phyloP scores from a whole-genome alignment of 2,113 vertebrate species.

The Brevimyrus niger region DNA sequence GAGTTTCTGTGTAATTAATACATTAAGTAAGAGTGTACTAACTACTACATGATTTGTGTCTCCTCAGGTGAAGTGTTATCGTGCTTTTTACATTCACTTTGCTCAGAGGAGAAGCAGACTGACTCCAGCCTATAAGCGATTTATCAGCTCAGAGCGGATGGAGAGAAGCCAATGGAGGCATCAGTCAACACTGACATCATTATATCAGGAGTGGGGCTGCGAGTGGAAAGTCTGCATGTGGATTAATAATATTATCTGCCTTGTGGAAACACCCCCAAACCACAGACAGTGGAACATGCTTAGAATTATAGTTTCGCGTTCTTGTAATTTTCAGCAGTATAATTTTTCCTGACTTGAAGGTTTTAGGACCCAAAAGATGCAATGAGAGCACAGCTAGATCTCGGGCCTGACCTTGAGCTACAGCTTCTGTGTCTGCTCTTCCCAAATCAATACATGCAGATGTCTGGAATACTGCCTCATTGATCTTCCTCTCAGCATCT shows the following conservation, averaged over 20 bases:
- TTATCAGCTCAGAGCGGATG: not conserved
- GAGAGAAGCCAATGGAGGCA: not conserved
- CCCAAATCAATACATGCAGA: not conserved
- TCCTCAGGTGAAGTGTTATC: not conserved
- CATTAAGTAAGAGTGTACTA: not conserved
- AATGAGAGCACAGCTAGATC: not conserved
- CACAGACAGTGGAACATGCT: not conserved
- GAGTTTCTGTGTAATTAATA: not conserved
- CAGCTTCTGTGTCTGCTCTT: not conserved
- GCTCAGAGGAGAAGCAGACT: not conserved
- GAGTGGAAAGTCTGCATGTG: not conserved
- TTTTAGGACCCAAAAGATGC: not conserved
- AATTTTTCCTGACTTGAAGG: not conserved
- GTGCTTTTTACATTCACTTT: not conserved
- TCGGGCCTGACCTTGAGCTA: not conserved
- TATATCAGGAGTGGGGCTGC: not conserved
- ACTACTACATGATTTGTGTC: not conserved
- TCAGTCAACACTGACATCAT: not conserved
- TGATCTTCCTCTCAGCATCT: not conserved
- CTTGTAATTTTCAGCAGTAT: not conserved
- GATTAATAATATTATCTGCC: conserved; percentile 2
- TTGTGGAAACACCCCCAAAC: not conserved
- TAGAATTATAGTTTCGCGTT: not conserved
- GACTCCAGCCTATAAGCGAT: not conserved
- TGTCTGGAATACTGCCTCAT: not conserved